Conservation (phyloP, 2,113 vertebrate genomes). For the Leptobrachium ailaonicum region DNA sequence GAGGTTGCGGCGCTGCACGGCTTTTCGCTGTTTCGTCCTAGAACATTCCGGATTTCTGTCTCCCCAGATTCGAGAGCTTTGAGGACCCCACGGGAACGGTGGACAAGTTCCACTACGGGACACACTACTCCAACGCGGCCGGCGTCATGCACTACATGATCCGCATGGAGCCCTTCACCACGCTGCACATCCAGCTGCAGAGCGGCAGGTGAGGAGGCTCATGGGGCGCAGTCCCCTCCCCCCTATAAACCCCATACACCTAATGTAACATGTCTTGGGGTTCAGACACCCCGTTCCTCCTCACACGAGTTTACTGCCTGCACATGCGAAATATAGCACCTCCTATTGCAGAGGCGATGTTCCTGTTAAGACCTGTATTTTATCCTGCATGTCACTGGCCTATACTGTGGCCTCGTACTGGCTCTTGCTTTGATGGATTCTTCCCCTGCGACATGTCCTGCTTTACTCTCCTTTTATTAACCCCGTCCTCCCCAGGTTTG, state of each 20-base stretch:
- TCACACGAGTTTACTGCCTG: too few species aligned
- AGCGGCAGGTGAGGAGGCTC: slow-evolving; percentile 79
- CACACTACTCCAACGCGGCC: slow-evolving; percentile 96
- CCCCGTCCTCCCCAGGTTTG: slow-evolving; percentile 74
- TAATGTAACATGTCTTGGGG: too few species aligned
- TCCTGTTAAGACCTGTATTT: neutral
- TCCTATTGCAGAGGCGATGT: neutral
- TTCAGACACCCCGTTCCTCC: too few species aligned
- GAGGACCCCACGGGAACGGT: slow-evolving; percentile 91
- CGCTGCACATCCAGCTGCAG: slow-evolving; percentile 94
- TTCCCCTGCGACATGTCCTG: too few species aligned
- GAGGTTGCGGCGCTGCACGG: too few species aligned
- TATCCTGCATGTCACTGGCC: too few species aligned
- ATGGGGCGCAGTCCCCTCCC: neutral
- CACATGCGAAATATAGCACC: too few species aligned
- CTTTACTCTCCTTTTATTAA: neutral
- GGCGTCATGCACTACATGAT: slow-evolving; percentile 99
- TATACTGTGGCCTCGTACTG: too few species aligned
- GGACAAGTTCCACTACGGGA: slow-evolving; percentile 97
- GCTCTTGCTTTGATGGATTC: too few species aligned
- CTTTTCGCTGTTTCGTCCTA: too few species aligned
- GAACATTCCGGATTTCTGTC: too few species aligned
- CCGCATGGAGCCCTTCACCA: slow-evolving; percentile 93
- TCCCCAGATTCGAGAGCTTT: slow-evolving; percentile 91
- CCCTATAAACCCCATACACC: neutral